A percentile compares a stretch with the other conserved stretches of the same genome.
Conservation (phyloP, 2,113 vertebrate species). For the Tachysurus vachellii region DNA sequence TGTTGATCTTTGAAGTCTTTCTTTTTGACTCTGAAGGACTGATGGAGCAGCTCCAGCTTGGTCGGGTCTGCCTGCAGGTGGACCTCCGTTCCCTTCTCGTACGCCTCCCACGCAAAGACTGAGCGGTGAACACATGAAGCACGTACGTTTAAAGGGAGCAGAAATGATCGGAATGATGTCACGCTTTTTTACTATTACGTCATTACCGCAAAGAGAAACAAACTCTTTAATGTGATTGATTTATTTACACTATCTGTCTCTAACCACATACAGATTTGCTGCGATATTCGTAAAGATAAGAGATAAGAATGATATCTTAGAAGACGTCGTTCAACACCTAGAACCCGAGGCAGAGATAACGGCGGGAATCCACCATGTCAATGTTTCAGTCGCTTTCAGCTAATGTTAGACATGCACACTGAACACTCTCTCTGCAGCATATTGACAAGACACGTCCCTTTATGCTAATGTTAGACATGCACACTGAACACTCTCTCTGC, state of each 20-base stretch:
- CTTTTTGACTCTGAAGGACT: slow-evolving; percentile 97
- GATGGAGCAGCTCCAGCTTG: slow-evolving; percentile 90
- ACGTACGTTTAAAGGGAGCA: background rate
- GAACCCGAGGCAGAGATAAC: no score
- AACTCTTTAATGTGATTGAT: background rate
- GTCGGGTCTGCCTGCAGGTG: slow-evolving; percentile 98
- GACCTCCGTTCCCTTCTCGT: slow-evolving; percentile 96
- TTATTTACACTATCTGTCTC: background rate
- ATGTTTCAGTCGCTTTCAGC: no score
- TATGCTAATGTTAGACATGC: no score
- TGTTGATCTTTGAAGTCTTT: slow-evolving; percentile 94
- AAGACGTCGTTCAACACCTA: no score
- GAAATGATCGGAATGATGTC: background rate
- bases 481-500: no score
- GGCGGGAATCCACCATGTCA: no score
- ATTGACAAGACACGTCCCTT: no score
- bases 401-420: no score
- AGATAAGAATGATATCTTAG: no score
- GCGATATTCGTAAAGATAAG: no score
- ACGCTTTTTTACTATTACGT: background rate
- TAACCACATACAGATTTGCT: no score
- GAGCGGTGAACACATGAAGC: background rate
- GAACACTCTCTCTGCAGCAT: no score
- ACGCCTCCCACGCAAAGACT: slow-evolving; percentile 99
- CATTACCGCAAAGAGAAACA: background rate